Base-by-base conservation (phyloP, 1,140 invertebrate species). In the Macrobrachium nipponense region DNA sequence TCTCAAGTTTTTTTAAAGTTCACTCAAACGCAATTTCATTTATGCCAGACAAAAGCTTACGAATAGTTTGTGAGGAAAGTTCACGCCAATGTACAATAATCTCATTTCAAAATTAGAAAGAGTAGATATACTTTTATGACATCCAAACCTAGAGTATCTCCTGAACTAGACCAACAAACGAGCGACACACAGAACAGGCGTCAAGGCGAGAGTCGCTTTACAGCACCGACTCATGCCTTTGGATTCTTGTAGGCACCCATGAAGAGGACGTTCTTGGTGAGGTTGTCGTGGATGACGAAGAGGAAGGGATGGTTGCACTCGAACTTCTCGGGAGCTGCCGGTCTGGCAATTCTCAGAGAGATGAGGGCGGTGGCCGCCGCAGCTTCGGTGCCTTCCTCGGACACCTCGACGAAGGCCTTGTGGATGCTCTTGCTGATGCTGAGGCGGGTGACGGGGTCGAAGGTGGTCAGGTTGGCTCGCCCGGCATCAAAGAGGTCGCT, bases 381-480 rank as follows among this genome's bases (percentile, higher is more conserved):
- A 2, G 94, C 94, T 89, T 94, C 94, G 0, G 95, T 95, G 20
- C 95, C 95, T 70, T 92, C 92, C 90, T 96, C 95, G 20, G 94
- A 94, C 3, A 96, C 91, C 77, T 93, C 92, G 7, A 94, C 91
- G 68, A 93, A 91, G 14, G 93, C 91, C 87, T 93, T 92, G 86
- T 93, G 92, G n/a, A 92, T 85, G 14, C 92, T 90, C 23, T 90
- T 88, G 70, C 90, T 90, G 14, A 91, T 88, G 60, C 78, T 70
- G 18, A 89, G 66, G 43, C 81, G 64, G 20, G n/a, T 27, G 68
- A 58, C n/a, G 51, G n/a, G 43, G 18, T 17, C 44, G 82, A 91
- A 91, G n/a, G 94, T 90, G 0, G 93, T 93, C 17, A 95, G 91
- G 90, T 95, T 93, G 14, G 94, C 93, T 20, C 90, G 87, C 0